Evolutionary conservation across 2,113 vertebrate species (phyloP).

Genomic region (Chionodraco myersi): DNA sequence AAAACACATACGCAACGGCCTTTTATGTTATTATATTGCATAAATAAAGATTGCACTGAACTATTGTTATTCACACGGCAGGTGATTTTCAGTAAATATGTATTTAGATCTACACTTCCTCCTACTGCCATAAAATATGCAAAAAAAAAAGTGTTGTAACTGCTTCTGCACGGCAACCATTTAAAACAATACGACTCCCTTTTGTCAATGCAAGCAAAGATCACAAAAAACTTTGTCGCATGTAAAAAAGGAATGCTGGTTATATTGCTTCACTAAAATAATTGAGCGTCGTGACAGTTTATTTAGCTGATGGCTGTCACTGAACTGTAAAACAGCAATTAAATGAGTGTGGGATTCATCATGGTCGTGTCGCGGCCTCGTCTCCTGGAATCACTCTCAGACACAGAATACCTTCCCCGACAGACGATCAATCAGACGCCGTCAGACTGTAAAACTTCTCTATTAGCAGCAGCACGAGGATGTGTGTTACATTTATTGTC

Average conservation of each 20-base stretch:
- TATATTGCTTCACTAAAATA: slow-evolving; percentile 35
- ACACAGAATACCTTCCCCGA: slow-evolving; percentile 56
- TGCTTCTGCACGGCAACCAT: background rate
- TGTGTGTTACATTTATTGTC: slow-evolving; percentile 25
- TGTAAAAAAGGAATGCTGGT: slow-evolving; percentile 5
- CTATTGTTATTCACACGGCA: no score
- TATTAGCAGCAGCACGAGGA: slow-evolving; percentile 30
- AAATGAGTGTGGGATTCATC: slow-evolving; percentile 69
- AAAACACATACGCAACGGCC: no score
- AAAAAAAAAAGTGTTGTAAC: background rate
- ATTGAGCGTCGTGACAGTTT: slow-evolving; percentile 67
- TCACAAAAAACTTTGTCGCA: slow-evolving; percentile 9
- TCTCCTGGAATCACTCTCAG: slow-evolving; percentile 62
- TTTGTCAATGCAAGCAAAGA: background rate
- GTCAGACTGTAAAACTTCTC: slow-evolving; percentile 41
- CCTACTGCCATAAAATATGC: background rate
- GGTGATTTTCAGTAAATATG: no score
- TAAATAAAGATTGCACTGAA: no score
- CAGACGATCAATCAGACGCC: slow-evolving; percentile 50
- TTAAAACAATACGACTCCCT: background rate
- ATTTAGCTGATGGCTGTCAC: slow-evolving; percentile 72
- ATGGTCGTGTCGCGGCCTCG: slow-evolving; percentile 56
- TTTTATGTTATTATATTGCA: no score
- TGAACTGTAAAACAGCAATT: slow-evolving; percentile 75
- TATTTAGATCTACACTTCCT: background rate